Percentiles rank a stretch among this genome's conserved stretches.
These are phyloP conservation scores for Ricordea florida DNA, from an alignment of 92 coral and sea anemone species.

Conservation along the genomic window DNA sequence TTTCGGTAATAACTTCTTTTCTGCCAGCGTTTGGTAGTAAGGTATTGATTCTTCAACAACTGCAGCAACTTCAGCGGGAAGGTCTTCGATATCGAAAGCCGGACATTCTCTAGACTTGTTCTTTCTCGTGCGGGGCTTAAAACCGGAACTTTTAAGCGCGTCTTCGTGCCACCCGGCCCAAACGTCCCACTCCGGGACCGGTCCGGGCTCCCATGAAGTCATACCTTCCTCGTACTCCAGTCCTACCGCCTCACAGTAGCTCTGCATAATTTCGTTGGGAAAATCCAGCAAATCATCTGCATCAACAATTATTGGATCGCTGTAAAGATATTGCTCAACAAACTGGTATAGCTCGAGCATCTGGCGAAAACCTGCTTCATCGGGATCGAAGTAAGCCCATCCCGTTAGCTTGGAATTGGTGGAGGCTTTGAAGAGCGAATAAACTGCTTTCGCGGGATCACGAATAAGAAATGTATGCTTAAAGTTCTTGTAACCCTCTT, in stretches of 20 bases:
- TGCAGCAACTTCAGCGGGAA: too few relatives aligned
- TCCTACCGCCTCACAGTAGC: slow-evolving; percentile 72
- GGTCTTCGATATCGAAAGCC: too few relatives aligned
- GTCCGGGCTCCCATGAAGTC: slow-evolving; percentile 71
- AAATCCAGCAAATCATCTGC: slow-evolving; percentile 72
- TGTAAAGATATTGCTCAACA: slow-evolving; percentile 36
- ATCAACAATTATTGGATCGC: slow-evolving; percentile 59
- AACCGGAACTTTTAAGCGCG: slow-evolving; percentile 66
- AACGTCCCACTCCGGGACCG: slow-evolving; percentile 47
- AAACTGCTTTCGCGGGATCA: slow-evolving; percentile 58
- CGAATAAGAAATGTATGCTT: slow-evolving; percentile 79
- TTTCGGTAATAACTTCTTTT: too few relatives aligned
- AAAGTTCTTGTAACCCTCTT: slow-evolving; percentile 52
- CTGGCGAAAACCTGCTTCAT: slow-evolving; percentile 74
- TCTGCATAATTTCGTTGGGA: slow-evolving; percentile 65
- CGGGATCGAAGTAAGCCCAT: slow-evolving; percentile 79
- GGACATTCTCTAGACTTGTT: too few relatives aligned
- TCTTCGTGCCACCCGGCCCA: slow-evolving; percentile 77
- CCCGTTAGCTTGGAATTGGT: slow-evolving; percentile 76
- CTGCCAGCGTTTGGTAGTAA: too few relatives aligned
- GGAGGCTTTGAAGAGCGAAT: slow-evolving; percentile 63
- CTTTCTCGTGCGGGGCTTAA: not conserved
- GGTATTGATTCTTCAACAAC: too few relatives aligned
- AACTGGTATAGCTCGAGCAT: slow-evolving; percentile 62
- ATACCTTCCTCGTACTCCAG: slow-evolving; percentile 48